A percentile compares a stretch with the other conserved stretches of the same genome.
phyloP scores from a whole-genome alignment of 1,140 invertebrate genomes.

The Tetramorium simillimum region DNA sequence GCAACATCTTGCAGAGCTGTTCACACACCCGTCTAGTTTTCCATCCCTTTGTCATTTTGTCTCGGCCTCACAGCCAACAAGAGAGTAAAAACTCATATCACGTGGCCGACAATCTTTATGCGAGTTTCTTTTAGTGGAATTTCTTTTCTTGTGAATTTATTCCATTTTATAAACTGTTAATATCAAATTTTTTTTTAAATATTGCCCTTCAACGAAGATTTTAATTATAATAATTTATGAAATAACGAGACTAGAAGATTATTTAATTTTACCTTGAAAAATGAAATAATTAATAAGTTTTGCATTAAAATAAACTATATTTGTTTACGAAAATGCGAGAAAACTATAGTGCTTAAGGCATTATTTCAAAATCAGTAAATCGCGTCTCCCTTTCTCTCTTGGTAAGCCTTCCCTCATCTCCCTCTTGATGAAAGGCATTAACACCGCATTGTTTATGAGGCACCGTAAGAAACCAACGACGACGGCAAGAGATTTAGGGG shows the following conservation, averaged over 20 bases:
- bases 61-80: constrained; percentile 16
- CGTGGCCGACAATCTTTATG: constrained; percentile 19
- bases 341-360: constrained; percentile 1
- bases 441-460: constrained; percentile 76
- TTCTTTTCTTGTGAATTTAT: constrained; percentile 2
- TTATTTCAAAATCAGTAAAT: constrained; percentile 62
- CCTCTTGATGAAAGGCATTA: constrained; percentile 70
- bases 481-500: constrained; percentile 45
- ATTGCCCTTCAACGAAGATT: neutral
- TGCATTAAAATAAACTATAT: neutral
- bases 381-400: constrained; percentile 5
- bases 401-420: neutral
- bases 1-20: constrained; percentile 83
- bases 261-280: neutral
- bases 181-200: neutral
- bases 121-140: constrained; percentile 2
- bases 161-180: neutral
- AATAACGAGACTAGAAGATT: neutral
- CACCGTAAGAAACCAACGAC: constrained; percentile 64
- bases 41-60: constrained; percentile 63
- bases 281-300: constrained; percentile 1
- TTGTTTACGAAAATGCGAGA: neutral
- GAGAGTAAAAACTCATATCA: constrained; percentile 39
- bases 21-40: constrained; percentile 76
- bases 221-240: neutral